A percentile compares a stretch with the other conserved stretches of the same genome.
Conservation (phyloP, 1,140 invertebrate genomes). For the Papilio polytes region DNA sequence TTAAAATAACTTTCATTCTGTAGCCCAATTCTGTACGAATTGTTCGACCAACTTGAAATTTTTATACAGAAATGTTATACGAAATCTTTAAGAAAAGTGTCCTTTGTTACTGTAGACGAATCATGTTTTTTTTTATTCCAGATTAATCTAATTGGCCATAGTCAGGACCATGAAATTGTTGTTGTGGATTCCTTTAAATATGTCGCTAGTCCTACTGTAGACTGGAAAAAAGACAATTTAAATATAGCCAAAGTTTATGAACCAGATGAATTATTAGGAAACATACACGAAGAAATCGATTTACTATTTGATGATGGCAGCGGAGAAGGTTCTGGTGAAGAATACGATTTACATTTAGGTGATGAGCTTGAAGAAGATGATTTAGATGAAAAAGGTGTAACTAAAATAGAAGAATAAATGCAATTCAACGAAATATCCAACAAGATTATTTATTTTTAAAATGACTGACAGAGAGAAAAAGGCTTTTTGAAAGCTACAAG, state of each 20-base stretch:
- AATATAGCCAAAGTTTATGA: background rate
- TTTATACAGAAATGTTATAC: too few relatives aligned
- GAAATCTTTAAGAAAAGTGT: too few relatives aligned
- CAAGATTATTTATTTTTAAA: background rate
- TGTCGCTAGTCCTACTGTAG: background rate
- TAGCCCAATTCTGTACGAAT: too few relatives aligned
- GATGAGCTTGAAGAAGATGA: constrained; percentile 27
- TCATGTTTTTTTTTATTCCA: constrained; percentile 3
- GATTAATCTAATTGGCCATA: constrained; percentile 36
- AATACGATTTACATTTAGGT: background rate
- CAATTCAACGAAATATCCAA: background rate
- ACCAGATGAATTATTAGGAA: constrained; percentile 1
- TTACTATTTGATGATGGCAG: constrained; percentile 29
- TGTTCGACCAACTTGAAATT: too few relatives aligned
- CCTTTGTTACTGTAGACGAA: too few relatives aligned
- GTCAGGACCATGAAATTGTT: constrained; percentile 41
- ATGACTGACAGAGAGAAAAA: background rate
- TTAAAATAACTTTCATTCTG: too few relatives aligned
- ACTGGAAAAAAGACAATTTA: background rate
- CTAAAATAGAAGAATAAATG: constrained; percentile 31
- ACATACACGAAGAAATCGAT: constrained; percentile 9
- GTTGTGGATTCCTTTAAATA: constrained; percentile 48
- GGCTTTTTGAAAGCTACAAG: background rate
- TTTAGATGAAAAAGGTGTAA: constrained; percentile 31
- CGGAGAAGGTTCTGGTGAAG: constrained; percentile 37